Evolutionary conservation across 2,888 invertebrate species (phyloP), one percentile per base, ranked within the genome.

Genomic region (Thumatha senex): DNA sequence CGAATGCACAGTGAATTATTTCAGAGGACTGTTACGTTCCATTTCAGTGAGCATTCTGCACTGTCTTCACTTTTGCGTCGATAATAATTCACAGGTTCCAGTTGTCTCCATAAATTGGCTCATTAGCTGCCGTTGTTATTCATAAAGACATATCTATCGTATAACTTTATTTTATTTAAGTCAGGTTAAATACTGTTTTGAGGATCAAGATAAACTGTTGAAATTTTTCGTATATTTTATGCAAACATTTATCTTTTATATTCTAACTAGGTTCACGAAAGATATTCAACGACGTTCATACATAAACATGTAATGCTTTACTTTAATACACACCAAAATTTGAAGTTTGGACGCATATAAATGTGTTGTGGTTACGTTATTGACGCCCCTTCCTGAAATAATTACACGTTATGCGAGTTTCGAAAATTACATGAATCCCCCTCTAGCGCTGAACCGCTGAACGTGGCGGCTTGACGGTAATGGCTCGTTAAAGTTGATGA

Each of bases 401-500:
- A 90, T 89, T 89, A 88, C 76, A 87, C 75, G 84, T 89, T 86
- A 84, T 78, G 78, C 76, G 83, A 83, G 83, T 84, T 82, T 81
- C 83, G 84, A 87, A 88, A 85, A 89, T 89, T 85, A 86, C 83
- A 74, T 67, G 79, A 78, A 80, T 78, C 80, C 75, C 82, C 82
- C 76, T 69, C 71, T 76, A 74, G 48, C 52, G 63, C 39, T 58
- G 67, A 67, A 72, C 62, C 58, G 72, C 65, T 59, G 67, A 67
- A 61, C 68, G 72, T 68, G 63, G 60, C 61, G 69, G 73, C 69
- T 58, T 61, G 65, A 72, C 73, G 76, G 89, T 86, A 87, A 89
- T 88, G 86, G 86, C 81, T 90, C 90, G 88, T 90, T 89, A 89
- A 87, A 86, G 82, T 86, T 89, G 90, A 90, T 88, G 90, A 89